Percentiles rank a stretch among this genome's conserved stretches.
Conservation (phyloP, 2,888 invertebrate species). For the Cheilosia scutellata region DNA sequence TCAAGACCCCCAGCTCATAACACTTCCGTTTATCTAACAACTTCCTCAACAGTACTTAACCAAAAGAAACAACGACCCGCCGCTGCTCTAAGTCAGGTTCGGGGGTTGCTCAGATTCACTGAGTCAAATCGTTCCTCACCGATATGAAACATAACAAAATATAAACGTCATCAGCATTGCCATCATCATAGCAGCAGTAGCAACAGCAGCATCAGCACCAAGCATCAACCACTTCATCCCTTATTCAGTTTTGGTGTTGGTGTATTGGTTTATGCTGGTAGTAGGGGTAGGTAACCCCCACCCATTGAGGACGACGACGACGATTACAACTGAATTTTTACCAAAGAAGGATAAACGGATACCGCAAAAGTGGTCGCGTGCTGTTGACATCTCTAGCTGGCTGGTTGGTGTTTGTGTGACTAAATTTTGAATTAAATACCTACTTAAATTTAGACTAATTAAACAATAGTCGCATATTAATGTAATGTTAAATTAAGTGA, state of each 20-base stretch:
- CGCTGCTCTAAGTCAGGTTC: neutral
- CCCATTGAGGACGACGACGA: slow-evolving; percentile 41
- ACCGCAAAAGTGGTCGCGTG: slow-evolving; percentile 76
- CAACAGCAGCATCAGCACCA: slow-evolving; percentile 13
- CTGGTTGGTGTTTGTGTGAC: slow-evolving; percentile 37
- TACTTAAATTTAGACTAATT: slow-evolving; percentile 41
- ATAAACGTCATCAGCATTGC: slow-evolving; percentile 64
- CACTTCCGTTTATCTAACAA: slow-evolving; percentile 53
- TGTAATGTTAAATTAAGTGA: slow-evolving; percentile 27
- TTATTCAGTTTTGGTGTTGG: slow-evolving; percentile 35
- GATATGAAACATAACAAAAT: slow-evolving; percentile 53
- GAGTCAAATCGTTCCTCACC: slow-evolving; percentile 48
- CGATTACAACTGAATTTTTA: slow-evolving; percentile 72
- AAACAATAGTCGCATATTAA: slow-evolving; percentile 4
- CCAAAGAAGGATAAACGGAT: slow-evolving; percentile 73
- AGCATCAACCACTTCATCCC: slow-evolving; percentile 63
- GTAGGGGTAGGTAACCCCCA: slow-evolving; percentile 35
- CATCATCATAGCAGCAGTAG: slow-evolving; percentile 50
- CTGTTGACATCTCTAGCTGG: slow-evolving; percentile 61
- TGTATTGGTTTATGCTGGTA: slow-evolving; percentile 61
- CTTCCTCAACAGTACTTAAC: slow-evolving; percentile 33
- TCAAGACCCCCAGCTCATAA: slow-evolving; percentile 15
- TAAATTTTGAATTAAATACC: slow-evolving; percentile 35
- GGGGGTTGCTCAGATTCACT: slow-evolving; percentile 11
- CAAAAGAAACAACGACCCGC: slow-evolving; percentile 11